A percentile compares a stretch with the other conserved stretches of the same genome.
Evolutionary conservation across 2,888 invertebrate species (phyloP).

Genomic region (Biston stratarius): DNA sequence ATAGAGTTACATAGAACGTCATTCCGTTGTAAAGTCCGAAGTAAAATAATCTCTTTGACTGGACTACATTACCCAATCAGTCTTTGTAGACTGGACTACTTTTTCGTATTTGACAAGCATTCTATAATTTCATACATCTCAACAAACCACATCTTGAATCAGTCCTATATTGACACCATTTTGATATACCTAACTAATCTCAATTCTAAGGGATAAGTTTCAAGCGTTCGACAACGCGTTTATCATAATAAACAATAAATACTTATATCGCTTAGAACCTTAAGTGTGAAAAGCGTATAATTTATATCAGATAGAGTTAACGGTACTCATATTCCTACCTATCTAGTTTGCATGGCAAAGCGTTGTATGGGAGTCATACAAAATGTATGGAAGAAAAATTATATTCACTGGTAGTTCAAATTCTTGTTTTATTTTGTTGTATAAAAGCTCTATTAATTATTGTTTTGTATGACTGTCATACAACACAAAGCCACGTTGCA

Average conservation of each 20-base stretch:
- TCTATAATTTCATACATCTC: slow-evolving; percentile 33
- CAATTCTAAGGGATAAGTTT: slow-evolving; percentile 62
- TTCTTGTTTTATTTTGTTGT: neutral
- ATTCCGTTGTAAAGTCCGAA: neutral
- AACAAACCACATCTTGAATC: slow-evolving; percentile 31
- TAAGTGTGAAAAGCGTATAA: slow-evolving; percentile 82
- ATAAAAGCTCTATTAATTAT: neutral
- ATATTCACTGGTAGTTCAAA: slow-evolving; percentile 2
- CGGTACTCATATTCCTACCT: slow-evolving; percentile 70
- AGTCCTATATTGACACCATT: slow-evolving; percentile 49
- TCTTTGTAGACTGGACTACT: neutral
- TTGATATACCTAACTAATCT: slow-evolving; percentile 78
- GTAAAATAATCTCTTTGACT: too few relatives aligned
- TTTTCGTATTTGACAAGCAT: neutral
- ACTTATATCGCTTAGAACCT: slow-evolving; percentile 82
- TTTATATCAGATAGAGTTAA: slow-evolving; percentile 70
- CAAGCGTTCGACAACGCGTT: slow-evolving; percentile 54
- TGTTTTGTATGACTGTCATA: slow-evolving; percentile 40
- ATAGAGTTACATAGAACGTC: too few relatives aligned
- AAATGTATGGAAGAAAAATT: slow-evolving; percentile 33
- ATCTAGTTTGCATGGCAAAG: slow-evolving; percentile 48
- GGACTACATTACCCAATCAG: too few relatives aligned
- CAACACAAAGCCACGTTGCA: slow-evolving; percentile 36
- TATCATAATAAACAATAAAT: slow-evolving; percentile 68
- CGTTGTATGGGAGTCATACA: slow-evolving; percentile 51